Base-by-base conservation (phyloP, 2,797 vertebrate genomes). In the Onychomys arenicola region DNA sequence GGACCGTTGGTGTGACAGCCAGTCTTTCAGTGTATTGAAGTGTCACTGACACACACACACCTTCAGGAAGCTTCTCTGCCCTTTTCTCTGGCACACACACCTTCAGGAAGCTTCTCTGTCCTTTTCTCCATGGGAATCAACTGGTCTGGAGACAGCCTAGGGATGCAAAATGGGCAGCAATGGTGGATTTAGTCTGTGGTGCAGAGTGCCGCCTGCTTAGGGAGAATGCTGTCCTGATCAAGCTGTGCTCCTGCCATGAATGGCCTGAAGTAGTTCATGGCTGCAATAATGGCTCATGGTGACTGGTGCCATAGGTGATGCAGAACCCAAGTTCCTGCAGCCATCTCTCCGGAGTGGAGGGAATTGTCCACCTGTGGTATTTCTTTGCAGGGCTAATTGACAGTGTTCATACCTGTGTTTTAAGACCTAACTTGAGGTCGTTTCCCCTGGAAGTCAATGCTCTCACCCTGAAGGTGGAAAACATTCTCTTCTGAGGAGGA, bases 331-430 rank as follows among this genome's bases (percentile, higher is more conserved):
- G 29, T 23, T 6, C 16, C 77, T 37, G 21, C 2, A 37, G n/a
- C 63, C 7, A 1, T 59, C 27, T 40, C 49, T 77, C 71, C 12
- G 52, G 34, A 3, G 16, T 14, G 25, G 57, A 23, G 43, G 37
- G 40, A 40, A 2, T 9, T 65, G 46, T 16, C 0, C 3, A 0
- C 0, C 0, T 1, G 25, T 52, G n/a, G 4, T 1, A 0, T 29
- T n/a, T 43, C 61, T 82, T 1, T 27, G 34, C 25, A 5, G 0
- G 19, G 29, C 29, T 14, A 4, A 11, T 89, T 52, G 27, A 25
- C 1, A 8, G 0, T 0, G 46, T 27, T 23, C 17, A 34, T 12
- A 19, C 16, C 55, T n/a, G 11, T 9, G 14, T 86, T 23, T 86
- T 83, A 37, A 16, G 17, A 17, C n/a, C 55, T 67, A 23, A 10